Conservation (phyloP, 1,140 invertebrate genomes). For the Drosophila bocqueti region DNA sequence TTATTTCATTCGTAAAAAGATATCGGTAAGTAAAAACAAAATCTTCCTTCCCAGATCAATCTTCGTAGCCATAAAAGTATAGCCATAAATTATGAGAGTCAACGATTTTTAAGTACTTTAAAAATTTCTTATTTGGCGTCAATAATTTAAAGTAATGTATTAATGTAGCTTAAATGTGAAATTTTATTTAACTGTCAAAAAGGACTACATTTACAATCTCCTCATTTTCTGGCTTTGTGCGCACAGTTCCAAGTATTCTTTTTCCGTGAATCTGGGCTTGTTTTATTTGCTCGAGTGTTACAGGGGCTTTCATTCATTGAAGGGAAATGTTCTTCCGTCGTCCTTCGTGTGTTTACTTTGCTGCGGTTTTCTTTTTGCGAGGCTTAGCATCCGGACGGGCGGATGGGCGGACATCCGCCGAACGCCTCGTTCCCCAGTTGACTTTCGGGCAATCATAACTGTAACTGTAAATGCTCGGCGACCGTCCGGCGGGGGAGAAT, state of each 20-base stretch:
- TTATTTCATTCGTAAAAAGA: not conserved
- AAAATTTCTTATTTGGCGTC: not conserved
- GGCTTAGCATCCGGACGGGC: slow-evolving; percentile 71
- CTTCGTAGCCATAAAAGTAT: not conserved
- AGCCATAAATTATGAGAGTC: not conserved
- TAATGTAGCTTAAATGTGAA: not conserved
- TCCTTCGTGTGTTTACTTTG: slow-evolving; percentile 66
- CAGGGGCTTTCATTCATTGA: slow-evolving; percentile 58
- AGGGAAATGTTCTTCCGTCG: slow-evolving; percentile 47
- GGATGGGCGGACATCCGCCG: slow-evolving; percentile 62
- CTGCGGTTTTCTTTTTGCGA: slow-evolving; percentile 71
- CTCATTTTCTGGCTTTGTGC: not conserved
- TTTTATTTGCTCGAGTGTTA: slow-evolving; percentile 59
- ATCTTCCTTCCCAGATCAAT: not conserved
- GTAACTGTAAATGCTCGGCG: slow-evolving; percentile 71
- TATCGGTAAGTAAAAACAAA: not conserved
- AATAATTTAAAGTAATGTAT: not conserved
- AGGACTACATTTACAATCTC: too few species aligned
- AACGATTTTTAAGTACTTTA: not conserved
- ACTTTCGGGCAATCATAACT: slow-evolving; percentile 83
- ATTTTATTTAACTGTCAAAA: not conserved
- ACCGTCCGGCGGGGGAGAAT: slow-evolving; percentile 55
- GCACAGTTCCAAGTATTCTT: not conserved
- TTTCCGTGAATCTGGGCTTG: slow-evolving; percentile 10
- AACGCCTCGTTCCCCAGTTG: slow-evolving; percentile 59